A percentile compares a stretch with the other conserved stretches of the same genome.
These are phyloP conservation scores for Mobula birostris DNA, from an alignment of 2,113 vertebrate genomes.

Conservation along the genomic window DNA sequence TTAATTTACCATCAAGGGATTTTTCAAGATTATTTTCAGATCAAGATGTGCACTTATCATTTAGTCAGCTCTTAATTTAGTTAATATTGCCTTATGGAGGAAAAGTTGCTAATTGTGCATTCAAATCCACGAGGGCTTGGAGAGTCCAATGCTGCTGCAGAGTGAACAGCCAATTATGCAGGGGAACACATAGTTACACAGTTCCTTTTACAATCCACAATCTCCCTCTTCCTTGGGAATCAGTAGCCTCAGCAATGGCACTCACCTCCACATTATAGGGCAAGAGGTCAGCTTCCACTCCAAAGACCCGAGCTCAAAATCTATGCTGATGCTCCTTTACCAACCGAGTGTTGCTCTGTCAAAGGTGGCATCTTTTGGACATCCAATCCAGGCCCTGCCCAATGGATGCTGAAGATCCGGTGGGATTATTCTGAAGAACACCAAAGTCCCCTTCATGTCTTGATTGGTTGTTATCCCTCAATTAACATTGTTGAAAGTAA, in stretches of 20 bases:
- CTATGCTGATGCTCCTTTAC: neutral
- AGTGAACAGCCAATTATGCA: neutral
- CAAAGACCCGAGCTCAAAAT: neutral
- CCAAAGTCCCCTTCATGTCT: no score
- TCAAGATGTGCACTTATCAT: neutral
- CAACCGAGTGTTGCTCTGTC: neutral
- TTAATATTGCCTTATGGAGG: neutral
- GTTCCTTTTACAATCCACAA: neutral
- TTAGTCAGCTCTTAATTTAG: neutral
- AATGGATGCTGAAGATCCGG: no score
- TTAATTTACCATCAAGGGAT: neutral
- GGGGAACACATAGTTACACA: neutral
- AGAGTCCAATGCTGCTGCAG: neutral
- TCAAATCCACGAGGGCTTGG: neutral
- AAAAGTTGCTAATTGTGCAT: neutral
- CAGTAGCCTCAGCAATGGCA: neutral
- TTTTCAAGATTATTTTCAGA: neutral
- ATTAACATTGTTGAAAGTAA: neutral
- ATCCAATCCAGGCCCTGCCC: no score
- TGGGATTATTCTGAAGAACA: no score
- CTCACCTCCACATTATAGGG: no score
- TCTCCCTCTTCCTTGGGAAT: neutral
- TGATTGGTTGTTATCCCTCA: neutral
- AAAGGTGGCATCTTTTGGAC: neutral
- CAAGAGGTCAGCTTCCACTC: no score